A percentile compares a stretch with the other conserved stretches of the same genome.
Evolutionary conservation across 1,140 invertebrate species (phyloP).

Genomic region (Pseudomyrmex pallidus): DNA sequence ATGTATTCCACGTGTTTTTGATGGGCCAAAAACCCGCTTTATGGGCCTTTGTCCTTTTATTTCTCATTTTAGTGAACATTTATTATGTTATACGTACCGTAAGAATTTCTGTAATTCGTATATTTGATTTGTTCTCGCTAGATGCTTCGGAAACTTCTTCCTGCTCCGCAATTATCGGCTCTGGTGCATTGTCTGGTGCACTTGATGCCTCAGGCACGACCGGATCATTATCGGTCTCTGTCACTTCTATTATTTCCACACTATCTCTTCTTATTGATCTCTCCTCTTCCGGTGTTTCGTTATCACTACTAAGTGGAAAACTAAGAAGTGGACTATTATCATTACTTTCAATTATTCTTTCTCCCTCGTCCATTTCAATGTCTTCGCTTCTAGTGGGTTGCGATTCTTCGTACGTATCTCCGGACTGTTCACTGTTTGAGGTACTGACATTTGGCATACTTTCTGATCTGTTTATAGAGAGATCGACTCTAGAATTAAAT

Average conservation of each 20-base stretch:
- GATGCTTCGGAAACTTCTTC: constrained; percentile 69
- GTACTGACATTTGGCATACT: constrained; percentile 45
- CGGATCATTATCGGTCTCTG: constrained; percentile 64
- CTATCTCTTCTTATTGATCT: constrained; percentile 32
- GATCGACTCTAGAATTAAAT: constrained; percentile 14
- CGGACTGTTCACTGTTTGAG: background rate
- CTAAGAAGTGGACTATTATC: constrained; percentile 38
- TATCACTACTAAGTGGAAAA: constrained; percentile 43
- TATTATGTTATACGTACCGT: constrained; percentile 53
- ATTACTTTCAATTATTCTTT: constrained; percentile 30
- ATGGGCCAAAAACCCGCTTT: too few relatives aligned
- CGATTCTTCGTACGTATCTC: background rate
- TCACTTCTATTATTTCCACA: constrained; percentile 78
- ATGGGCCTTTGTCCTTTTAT: too few relatives aligned
- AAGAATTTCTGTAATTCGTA: constrained; percentile 72
- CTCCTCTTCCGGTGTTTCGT: background rate
- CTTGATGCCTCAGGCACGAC: constrained; percentile 7
- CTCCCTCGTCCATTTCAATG: constrained; percentile 66
- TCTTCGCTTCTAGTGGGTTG: constrained; percentile 53
- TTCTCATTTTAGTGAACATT: too few relatives aligned
- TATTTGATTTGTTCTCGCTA: constrained; percentile 63
- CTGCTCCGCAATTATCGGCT: constrained; percentile 78
- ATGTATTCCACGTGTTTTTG: too few relatives aligned
- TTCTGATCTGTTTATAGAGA: background rate
- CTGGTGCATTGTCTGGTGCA: constrained; percentile 55